Evolutionary conservation across 2,797 vertebrate genomes (phyloP), one percentile per base, ranked within the genome.

Genomic region (Gastrophryne carolinensis): DNA sequence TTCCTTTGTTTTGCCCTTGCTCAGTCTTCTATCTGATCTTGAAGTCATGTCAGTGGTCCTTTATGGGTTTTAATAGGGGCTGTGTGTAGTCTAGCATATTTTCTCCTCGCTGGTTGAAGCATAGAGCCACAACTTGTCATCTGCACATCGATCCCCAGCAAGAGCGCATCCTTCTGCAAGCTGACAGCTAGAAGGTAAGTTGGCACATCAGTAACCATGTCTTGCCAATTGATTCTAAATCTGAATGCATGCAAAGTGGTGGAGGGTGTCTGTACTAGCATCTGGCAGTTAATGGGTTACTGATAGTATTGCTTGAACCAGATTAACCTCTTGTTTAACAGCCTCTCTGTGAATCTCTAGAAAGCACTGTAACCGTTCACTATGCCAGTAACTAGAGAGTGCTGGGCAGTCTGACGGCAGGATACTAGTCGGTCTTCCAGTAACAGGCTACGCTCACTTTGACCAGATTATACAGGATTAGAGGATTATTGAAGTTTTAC

Each of bases 111-210:
- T 61, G 39, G 32, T 60, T 26, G 3, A 39, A 24, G 5, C 21
- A 24, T 1, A 19, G 4, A 11, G 9, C 5, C 1, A 27, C 10
- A 4, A 26, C 4, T 39, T 5, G 2, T 26, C 15, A 56, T 54
- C 61, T 77, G 47, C 19, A 8, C 23, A 39, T 26, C 49, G 39
- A 57, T 50, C 17, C 10, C 21, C 21, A 29, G 17, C 15, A 70
- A 52, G 58, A 65, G 35, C 10, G 21, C 50, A 54, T 34, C 67
- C 29, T 41, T 50, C 47, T 8, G 6, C 8, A 29, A 19, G 27
- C 32, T 44, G 24, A 54, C 66, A 57, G 17, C 49, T 27, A 24
- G 2, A 57, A 78, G 75, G 75, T 78, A 72, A 72, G 75, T 66
- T 49, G 23, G 29, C 19, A 23, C 13, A 49, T 64, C 13, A 15